These are phyloP conservation scores for Synanceia verrucosa DNA, from an alignment of 2,797 vertebrate genomes.

Conservation along the genomic window DNA sequence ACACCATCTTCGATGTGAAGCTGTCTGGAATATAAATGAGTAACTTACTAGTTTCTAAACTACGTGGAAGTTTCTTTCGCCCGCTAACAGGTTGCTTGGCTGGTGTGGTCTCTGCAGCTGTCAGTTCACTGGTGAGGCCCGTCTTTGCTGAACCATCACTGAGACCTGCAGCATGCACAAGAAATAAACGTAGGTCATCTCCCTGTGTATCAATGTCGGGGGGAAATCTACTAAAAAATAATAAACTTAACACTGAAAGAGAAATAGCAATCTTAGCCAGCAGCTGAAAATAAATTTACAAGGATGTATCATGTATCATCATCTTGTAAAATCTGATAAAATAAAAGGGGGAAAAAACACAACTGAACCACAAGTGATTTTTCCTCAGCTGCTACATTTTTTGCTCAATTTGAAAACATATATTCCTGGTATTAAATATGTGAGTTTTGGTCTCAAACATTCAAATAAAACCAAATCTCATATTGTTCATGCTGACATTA, in stretches of 20 bases:
- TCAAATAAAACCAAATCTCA: neutral
- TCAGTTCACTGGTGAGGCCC: constrained; percentile 82
- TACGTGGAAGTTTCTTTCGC: constrained; percentile 84
- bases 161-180: constrained; percentile 73
- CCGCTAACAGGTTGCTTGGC: constrained; percentile 63
- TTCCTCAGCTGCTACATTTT: neutral
- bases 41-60: constrained; percentile 81
- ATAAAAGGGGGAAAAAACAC: neutral
- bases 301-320: neutral
- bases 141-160: constrained; percentile 85
- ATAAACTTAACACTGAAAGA: neutral
- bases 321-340: neutral
- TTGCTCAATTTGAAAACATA: neutral
- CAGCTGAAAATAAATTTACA: neutral
- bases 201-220: neutral
- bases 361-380: neutral
- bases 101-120: constrained; percentile 76
- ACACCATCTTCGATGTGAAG: neutral
- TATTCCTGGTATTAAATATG: neutral
- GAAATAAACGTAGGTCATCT: neutral
- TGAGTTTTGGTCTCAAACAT: neutral
- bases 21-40: neutral
- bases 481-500: neutral
- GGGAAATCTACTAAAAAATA: neutral
- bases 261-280: neutral